Conservation (phyloP, 2,888 invertebrate genomes). For the Pteria penguin region DNA sequence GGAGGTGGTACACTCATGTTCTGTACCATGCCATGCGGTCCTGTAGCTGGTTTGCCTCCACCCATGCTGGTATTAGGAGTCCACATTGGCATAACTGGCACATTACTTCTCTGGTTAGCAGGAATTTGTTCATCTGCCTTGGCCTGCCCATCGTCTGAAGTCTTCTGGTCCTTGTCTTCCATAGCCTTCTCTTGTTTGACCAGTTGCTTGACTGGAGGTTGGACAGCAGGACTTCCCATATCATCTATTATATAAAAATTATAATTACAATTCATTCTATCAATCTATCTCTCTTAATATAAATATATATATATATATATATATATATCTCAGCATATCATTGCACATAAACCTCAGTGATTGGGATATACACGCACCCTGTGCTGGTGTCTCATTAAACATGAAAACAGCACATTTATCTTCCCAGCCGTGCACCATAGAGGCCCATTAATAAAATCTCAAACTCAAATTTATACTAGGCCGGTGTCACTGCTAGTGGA, state of each 20-base stretch:
- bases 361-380: no score
- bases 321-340: no score
- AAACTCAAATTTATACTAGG: no score
- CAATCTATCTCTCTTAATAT: no score
- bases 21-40: not conserved
- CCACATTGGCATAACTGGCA: not conserved
- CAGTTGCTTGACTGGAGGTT: conserved; percentile 34
- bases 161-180: not conserved
- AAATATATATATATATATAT: no score
- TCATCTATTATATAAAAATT: no score
- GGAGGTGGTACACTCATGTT: conserved; percentile 5
- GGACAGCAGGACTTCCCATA: conserved; percentile 18
- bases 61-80: not conserved
- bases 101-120: not conserved
- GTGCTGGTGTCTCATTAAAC: no score
- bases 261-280: not conserved
- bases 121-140: conserved; percentile 1
- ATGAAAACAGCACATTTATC: no score
- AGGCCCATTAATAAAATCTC: no score
- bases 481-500: no score
- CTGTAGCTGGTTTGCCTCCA: not conserved
- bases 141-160: not conserved
- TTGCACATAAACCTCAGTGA: no score
- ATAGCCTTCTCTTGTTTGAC: not conserved
- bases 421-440: no score